Evolutionary conservation across 2,797 vertebrate genomes (phyloP).

Genomic region (Emydoidea blandingii): DNA sequence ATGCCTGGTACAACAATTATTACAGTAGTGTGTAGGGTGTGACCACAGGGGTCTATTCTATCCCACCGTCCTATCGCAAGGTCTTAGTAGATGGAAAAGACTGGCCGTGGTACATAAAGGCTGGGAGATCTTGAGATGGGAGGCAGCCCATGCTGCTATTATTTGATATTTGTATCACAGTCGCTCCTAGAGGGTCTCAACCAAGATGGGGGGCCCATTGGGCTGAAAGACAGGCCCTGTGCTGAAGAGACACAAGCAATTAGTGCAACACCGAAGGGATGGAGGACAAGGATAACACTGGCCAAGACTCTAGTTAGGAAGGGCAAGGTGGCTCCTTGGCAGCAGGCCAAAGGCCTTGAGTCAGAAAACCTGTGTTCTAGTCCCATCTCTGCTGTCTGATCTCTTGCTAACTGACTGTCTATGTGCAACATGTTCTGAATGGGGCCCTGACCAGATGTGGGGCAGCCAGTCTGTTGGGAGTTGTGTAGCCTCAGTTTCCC

Average conservation of each 20-base stretch:
- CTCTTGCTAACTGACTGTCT: not conserved
- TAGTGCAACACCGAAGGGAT: not conserved
- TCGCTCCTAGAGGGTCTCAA: not conserved
- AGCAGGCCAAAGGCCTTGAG: not conserved
- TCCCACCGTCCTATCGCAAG: not conserved
- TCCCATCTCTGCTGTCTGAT: not conserved
- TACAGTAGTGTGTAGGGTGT: not conserved
- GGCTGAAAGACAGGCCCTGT: not conserved
- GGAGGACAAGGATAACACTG: not conserved
- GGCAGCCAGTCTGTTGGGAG: not conserved
- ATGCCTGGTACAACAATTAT: not conserved
- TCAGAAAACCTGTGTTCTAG: no score
- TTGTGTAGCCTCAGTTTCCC: not conserved
- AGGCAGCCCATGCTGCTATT: not conserved
- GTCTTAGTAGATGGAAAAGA: not conserved
- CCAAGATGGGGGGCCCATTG: no score
- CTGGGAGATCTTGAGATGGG: not conserved
- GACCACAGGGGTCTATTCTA: not conserved
- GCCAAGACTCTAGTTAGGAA: not conserved
- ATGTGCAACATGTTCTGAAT: not conserved
- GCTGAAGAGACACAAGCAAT: not conserved
- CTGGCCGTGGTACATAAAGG: not conserved
- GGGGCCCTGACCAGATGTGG: no score
- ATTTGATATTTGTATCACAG: not conserved
- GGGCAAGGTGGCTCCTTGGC: not conserved